Percentiles rank a stretch among this genome's conserved stretches.
Evolutionary conservation across 1,140 invertebrate species (phyloP).

Genomic region (Pseudomyrmex flavicornis): DNA sequence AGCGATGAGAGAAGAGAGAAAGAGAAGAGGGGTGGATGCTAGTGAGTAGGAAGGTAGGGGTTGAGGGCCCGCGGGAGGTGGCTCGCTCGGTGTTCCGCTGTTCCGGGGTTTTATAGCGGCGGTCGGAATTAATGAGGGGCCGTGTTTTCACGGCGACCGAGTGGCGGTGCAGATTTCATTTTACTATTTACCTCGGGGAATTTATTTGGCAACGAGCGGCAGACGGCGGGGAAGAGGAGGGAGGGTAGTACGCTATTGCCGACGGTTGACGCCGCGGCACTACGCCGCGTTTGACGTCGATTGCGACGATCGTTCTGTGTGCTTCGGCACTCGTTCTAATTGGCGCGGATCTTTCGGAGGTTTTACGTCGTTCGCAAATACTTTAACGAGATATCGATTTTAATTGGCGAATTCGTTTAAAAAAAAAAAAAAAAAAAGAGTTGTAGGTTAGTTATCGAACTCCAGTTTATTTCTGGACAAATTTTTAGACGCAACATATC

Average conservation of each 20-base stretch:
- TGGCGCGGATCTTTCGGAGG: not conserved
- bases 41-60: conserved; percentile 13
- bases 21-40: conserved; percentile 1
- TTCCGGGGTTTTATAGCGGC: conserved; percentile 75
- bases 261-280: conserved; percentile 11
- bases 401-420: not conserved
- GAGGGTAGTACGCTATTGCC: conserved; percentile 26
- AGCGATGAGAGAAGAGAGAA: not conserved
- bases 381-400: not conserved
- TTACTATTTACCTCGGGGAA: conserved; percentile 76
- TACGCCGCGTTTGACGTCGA: conserved; percentile 39
- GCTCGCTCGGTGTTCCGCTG: conserved; percentile 70
- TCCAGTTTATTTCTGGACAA: not conserved
- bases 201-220: conserved; percentile 71
- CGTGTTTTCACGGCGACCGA: conserved; percentile 76
- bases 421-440: not conserved
- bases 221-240: conserved; percentile 22
- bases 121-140: conserved; percentile 78
- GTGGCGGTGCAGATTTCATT: conserved; percentile 76
- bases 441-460: too few species aligned
- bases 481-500: not conserved
- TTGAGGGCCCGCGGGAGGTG: conserved; percentile 26
- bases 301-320: conserved; percentile 11
- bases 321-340: conserved; percentile 2
- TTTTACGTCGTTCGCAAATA: not conserved